Evolutionary conservation across 2,113 vertebrate species (phyloP), one percentile per base, ranked within the genome.

Genomic region (Erythrocebus patas): DNA sequence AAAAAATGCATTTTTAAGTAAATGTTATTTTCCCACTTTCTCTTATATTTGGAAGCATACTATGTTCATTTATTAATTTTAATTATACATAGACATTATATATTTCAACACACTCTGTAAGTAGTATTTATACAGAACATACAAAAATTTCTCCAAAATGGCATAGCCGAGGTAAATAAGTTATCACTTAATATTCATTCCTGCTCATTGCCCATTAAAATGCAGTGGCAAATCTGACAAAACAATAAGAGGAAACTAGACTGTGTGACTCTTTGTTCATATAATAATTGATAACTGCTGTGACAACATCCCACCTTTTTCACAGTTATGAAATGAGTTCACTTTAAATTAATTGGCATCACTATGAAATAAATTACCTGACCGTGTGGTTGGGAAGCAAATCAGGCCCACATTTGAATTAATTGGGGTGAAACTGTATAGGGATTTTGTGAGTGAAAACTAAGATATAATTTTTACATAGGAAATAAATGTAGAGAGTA

Each of bases 331-430:
- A 38, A 89, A 94, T 72, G 43, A 87, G 45, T 96, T 97, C 45
- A 70, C 75, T 96, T 78, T 81, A 89, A 87, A 93, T 88, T 96
- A 94, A 88, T 78, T 82, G 92, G 48, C n/a, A 25, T 94, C 64
- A 48, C 48, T 25, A 66, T 92, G 70, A 90, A 88, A 90, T 78
- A 88, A 81, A 96, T 82, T 94, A 81, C 18, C 78, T 40, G 52
- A 18, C n/a, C 81, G 10, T 92, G 35, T 88, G 7, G 4, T 8
- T 52, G 16, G 78, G 66, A 85, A 91, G 82, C 43, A 82, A 89
- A 55, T 52, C 38, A 82, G 45, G 2, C 10, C 32, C 48, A 32
- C 43, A 40, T 85, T 48, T 72, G 13, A 50, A 61, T 45, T 50
- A 89, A 91, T 9, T 73, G 45, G 35, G 35, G 45, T 83, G 43